Percentiles rank a stretch among this genome's conserved stretches.
Conservation (phyloP, 1,140 invertebrate genomes). For the Drosophila arizonae region DNA sequence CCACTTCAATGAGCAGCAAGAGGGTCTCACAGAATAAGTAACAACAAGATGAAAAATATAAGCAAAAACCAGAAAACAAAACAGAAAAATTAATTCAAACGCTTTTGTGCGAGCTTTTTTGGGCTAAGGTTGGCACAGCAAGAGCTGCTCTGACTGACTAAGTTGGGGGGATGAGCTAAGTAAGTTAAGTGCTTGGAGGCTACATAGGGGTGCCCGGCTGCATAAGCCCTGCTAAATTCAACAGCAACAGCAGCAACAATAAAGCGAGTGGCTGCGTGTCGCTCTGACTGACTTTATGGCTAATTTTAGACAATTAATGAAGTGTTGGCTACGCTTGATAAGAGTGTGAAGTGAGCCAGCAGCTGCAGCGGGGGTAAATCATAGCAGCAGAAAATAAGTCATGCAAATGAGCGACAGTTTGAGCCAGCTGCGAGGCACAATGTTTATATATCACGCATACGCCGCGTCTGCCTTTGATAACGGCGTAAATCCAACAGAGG, state of each 20-base stretch:
- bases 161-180: not conserved
- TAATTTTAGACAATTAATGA: conserved; percentile 82
- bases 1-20: conserved; percentile 47
- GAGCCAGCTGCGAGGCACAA: conserved; percentile 36
- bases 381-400: conserved; percentile 53
- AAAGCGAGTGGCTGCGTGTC: conserved; percentile 35
- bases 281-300: conserved; percentile 60
- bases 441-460: conserved; percentile 68
- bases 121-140: conserved; percentile 3
- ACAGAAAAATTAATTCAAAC: conserved; percentile 31
- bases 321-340: conserved; percentile 77
- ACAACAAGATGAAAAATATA: not conserved
- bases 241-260: conserved; percentile 15
- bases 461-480: conserved; percentile 57
- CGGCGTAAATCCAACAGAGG: conserved; percentile 21
- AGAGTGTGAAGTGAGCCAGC: conserved; percentile 54
- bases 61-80: conserved; percentile 16
- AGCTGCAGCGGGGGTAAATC: not conserved
- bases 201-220: not conserved
- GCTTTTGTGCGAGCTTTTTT: conserved; percentile 21
- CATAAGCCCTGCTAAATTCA: not conserved
- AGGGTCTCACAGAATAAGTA: conserved; percentile 12
- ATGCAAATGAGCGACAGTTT: conserved; percentile 72
- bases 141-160: not conserved
- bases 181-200: not conserved